These are phyloP conservation scores for Drosophila mauritiana DNA, from an alignment of 1,140 invertebrate genomes.

Conservation along the genomic window DNA sequence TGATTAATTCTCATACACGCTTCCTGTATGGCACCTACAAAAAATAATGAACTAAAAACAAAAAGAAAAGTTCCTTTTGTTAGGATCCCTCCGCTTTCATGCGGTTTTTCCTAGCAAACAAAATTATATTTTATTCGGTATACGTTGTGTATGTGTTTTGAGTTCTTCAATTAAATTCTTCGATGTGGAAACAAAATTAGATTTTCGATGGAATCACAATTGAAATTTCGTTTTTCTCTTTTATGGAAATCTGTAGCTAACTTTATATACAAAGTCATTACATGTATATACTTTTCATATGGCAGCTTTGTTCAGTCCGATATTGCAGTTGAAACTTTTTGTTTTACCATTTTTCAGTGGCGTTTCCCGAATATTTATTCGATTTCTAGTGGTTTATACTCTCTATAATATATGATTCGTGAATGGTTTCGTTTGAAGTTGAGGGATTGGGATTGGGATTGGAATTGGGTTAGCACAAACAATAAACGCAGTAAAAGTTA, in stretches of 20 bases:
- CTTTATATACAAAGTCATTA: constrained; percentile 36
- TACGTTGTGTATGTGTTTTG: constrained; percentile 45
- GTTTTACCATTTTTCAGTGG: constrained; percentile 15
- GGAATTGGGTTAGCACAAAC: constrained; percentile 33
- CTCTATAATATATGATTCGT: constrained; percentile 31
- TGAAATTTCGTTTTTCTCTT: constrained; percentile 58
- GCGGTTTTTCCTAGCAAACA: constrained; percentile 38
- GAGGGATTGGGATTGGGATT: constrained; percentile 34
- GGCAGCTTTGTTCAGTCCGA: constrained; percentile 79
- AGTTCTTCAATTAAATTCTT: constrained; percentile 57
- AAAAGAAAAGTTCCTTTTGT: constrained; percentile 42
- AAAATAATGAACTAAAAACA: constrained; percentile 12
- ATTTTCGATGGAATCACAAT: constrained; percentile 80
- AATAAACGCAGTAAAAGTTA: constrained; percentile 24
- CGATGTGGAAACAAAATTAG: constrained; percentile 73
- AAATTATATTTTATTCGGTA: constrained; percentile 62
- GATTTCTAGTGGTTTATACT: constrained; percentile 34
- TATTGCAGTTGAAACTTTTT: constrained; percentile 59
- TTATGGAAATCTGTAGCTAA: constrained; percentile 30
- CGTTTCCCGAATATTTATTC: constrained; percentile 29
- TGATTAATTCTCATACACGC: constrained; percentile 45
- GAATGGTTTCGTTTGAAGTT: constrained; percentile 45
- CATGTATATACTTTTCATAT: constrained; percentile 51
- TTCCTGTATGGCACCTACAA: constrained; percentile 35
- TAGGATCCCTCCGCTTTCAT: constrained; percentile 6